Evolutionary conservation across 2,113 vertebrate genomes (phyloP), one percentile per base, ranked within the genome.

Genomic region (Pelecanoides urinatrix): DNA sequence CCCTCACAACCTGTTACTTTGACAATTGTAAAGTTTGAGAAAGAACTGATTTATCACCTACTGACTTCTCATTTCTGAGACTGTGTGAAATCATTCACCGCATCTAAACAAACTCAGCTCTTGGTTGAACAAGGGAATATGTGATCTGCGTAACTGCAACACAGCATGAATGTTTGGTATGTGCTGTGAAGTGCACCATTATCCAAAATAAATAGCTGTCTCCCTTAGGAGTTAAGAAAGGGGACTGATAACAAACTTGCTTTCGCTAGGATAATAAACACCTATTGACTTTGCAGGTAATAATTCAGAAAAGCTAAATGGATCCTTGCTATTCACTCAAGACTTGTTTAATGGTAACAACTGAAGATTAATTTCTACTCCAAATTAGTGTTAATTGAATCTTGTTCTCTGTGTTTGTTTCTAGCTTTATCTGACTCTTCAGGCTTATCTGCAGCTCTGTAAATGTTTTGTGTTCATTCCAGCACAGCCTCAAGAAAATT

Each of bases 381-480:
- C 70, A 97, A 97, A 96, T 97, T 95, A 90, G 73, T 82, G 50
- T 63, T 97, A 95, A 96, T 95, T 95, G 50, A 94, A 94, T 96
- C 94, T 92, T 95, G 70, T 83, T 87, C 88, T 85, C 53, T 70
- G 7, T 94, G 56, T 95, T 97, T 97, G 58, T 91, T 97, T 87
- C 91, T 34, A 66, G 74, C 58, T 92, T 95, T 97, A 95, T 97
- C 97, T 91, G 58, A 62, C 66, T 94, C 71, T 91, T 91, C 92
- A 82, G 77, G 53, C 66, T 95, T 96, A 92, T 95, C 92, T 94
- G 45, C 32, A 83, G 70, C 62, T 95, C 58, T 82, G 84, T 91
- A 92, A 94, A 94, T 91, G 59, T 83, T 95, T 92, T 75, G 66
- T 82, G 62, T 58, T 97, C 83, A 91, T 94, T 93, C 40, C 52